Base-by-base conservation (phyloP, 2,888 invertebrate species). In the Eumerus sabulonum region DNA sequence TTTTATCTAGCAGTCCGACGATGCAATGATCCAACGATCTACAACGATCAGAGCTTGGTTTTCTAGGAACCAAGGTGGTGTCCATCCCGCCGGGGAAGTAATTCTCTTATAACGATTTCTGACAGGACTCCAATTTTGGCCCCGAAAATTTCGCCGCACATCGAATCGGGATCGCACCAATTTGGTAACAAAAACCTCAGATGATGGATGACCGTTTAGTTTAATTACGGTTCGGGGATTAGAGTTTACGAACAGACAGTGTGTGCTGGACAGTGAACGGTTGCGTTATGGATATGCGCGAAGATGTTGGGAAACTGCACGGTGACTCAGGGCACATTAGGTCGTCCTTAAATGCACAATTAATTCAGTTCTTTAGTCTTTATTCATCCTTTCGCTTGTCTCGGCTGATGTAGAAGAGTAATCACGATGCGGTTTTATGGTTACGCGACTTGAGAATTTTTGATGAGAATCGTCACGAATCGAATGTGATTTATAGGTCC, bases 121-220 rank as follows among this genome's bases (percentile, higher is more conserved):
- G 74, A 74, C 64, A 68, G 44, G 18, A 47, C 27, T 44, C 44
- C 62, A 67, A 68, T 74, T 62, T 63, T 16, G 35, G 50, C n/a
- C 16, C 56, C 13, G 40, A 59, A 27, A 11, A 60, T 74, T 63
- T 71, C 27, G 45, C 16, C 35, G 42, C 11, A 12, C 36, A 60
- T 57, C 16, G 36, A 51, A 68, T 67, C 11, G 36, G 36, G 36
- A 67, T 67, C 27, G 19, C 35, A 47, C 54, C 19, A 18, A 35
- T 50, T 76, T 56, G 62, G 68, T 40, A 73, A 79, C 68, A 45
- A n/a, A 40, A 44, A 4, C 7, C 27, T 4, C 27, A 68, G 51
- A 60, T 79, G 79, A 79, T 74, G 73, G 79, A 79, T 74, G 44
- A 79, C 79, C 77, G 77, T 77, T 79, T 79, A 79, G 54, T 79